phyloP scores from a whole-genome alignment of 2,888 invertebrate species.

The Phaonia tiefii region DNA sequence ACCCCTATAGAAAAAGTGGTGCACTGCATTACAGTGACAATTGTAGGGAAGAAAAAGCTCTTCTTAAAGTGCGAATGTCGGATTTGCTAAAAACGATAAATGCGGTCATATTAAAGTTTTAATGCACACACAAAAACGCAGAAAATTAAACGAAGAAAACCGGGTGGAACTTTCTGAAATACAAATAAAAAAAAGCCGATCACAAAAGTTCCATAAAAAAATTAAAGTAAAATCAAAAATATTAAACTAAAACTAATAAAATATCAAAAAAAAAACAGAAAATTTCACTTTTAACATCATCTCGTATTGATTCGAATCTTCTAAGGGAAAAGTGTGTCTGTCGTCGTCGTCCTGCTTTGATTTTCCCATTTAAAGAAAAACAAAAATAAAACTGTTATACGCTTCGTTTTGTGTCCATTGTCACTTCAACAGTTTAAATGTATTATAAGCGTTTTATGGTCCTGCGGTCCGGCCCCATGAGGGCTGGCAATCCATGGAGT shows the following conservation, averaged over 20 bases:
- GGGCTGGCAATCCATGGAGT: slow-evolving; percentile 81
- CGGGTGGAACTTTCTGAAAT: slow-evolving; percentile 33
- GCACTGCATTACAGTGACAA: slow-evolving; percentile 27
- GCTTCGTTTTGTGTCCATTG: not conserved
- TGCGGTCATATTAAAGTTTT: slow-evolving; percentile 67
- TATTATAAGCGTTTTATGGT: slow-evolving; percentile 78
- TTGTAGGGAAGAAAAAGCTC: slow-evolving; percentile 55
- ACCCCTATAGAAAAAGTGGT: slow-evolving; percentile 49
- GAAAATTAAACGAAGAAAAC: slow-evolving; percentile 41
- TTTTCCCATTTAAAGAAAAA: not conserved
- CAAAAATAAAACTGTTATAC: no score
- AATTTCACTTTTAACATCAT: no score
- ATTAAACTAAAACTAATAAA: not conserved
- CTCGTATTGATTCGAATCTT: not conserved
- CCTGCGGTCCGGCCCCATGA: slow-evolving; percentile 80
- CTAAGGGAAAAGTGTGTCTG: slow-evolving; percentile 52
- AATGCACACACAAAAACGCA: slow-evolving; percentile 41
- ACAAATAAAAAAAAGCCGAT: no score
- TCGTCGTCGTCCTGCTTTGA: no score
- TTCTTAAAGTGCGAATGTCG: slow-evolving; percentile 42
- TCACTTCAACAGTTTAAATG: slow-evolving; percentile 77
- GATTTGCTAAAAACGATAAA: slow-evolving; percentile 53
- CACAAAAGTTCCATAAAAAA: no score
- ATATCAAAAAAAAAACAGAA: no score
- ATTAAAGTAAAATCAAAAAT: no score